A percentile compares a stretch with the other conserved stretches of the same genome.
Evolutionary conservation across 2,888 invertebrate species (phyloP).

Genomic region (Furcula furcula): DNA sequence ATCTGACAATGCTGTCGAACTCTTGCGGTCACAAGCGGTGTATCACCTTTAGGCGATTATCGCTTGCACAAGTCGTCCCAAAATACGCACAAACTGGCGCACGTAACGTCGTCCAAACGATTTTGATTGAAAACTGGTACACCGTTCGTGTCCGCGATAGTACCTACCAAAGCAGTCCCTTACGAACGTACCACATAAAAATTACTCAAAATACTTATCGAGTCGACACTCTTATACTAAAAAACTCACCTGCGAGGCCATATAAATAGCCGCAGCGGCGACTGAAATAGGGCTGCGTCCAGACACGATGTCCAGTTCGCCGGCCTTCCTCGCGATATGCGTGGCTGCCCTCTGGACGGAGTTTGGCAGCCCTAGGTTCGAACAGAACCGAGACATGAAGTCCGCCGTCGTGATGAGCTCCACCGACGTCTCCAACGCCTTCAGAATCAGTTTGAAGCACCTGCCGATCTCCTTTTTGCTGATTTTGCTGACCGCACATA

Average conservation of each 20-base stretch:
- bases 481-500: constrained; percentile 99
- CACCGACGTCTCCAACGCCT: constrained; percentile 97
- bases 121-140: no score
- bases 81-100: no score
- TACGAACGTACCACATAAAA: no score
- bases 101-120: no score
- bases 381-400: constrained; percentile 99
- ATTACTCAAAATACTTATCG: no score
- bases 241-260: constrained; percentile 94
- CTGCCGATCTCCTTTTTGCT: constrained; percentile 99
- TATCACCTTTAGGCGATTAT: no score
- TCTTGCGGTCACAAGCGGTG: no score
- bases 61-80: no score
- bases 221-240: no score
- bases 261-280: constrained; percentile 99
- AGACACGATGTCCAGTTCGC: constrained; percentile 98
- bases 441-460: constrained; percentile 98
- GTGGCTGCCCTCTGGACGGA: constrained; percentile 97
- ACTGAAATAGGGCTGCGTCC: constrained; percentile 99
- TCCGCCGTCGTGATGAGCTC: constrained; percentile 99
- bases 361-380: constrained; percentile 94
- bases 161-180: no score
- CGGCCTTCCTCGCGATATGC: constrained; percentile 97
- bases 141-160: no score
- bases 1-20: no score